Base-by-base conservation (phyloP, 1,140 invertebrate species). In the Pogonomyrmex barbatus region DNA sequence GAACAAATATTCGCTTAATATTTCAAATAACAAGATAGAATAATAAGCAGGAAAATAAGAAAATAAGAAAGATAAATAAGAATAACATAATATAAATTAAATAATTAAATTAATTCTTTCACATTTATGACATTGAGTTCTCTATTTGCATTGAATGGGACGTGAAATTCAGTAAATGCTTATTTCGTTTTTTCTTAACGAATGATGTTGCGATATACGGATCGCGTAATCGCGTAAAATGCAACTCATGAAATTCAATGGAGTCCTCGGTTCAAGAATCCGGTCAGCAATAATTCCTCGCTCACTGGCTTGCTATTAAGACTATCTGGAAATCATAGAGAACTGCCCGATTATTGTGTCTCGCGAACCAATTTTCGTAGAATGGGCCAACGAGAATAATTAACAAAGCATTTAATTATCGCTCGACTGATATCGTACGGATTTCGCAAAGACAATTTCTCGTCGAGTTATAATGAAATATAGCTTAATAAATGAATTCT, bases 391-490 rank as follows among this genome's bases (percentile, higher is more conserved):
- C 56, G 56, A 67, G 60, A 71, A 81, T 84, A 89, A 89, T 90
- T 90, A 89, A 76, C 78, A 86, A 77, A 87, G 73, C 75, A 76
- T 68, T 88, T 88, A 86, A 90, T 89, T 88, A 83, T 84, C 58
- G 68, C 45, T n/a, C 83, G 60, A 62, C 33, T 54, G 50, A 56
- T 82, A 81, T 88, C 62, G 56, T 67, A 36, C 24, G 71, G 39
- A 65, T 67, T 89, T 54, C 58, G 54, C 45, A 71, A 75, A 56
- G 62, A 85, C 62, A 85, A 75, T 78, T 85, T 81, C 73, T 67
- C 62, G 30, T 47, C 39, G 50, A 14, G 36, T 58, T 82, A 47
- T 78, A 60, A 50, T 85, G 62, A 81, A 85, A 83, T 83, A 62
- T 73, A 83, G 33, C 54, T 83, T 73, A 73, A 83, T 83, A 75